Conservation (phyloP, 2,888 invertebrate species). For the Synergus umbraculus region DNA sequence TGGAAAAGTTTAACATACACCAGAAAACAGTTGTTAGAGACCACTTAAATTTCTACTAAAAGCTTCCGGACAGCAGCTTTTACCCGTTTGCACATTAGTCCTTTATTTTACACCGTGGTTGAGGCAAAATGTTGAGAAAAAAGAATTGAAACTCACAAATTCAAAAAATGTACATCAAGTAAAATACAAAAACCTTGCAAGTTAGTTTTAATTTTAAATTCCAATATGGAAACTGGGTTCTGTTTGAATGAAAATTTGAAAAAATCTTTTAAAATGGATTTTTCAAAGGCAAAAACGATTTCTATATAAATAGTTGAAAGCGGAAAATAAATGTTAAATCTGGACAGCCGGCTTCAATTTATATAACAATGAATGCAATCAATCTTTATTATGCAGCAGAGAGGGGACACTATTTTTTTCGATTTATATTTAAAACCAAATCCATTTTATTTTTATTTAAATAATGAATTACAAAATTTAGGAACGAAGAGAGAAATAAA, state of each 20-base stretch:
- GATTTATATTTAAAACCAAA: too few relatives aligned
- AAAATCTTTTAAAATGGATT: too few relatives aligned
- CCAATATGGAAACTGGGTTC: too few relatives aligned
- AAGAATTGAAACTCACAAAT: not conserved
- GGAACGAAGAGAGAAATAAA: conserved; percentile 6
- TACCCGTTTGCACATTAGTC: conserved; percentile 56
- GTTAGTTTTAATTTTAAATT: too few relatives aligned
- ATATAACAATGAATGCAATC: not conserved
- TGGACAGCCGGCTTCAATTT: not conserved
- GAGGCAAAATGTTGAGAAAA: conserved; percentile 31
- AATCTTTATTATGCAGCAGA: not conserved
- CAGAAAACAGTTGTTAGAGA: conserved; percentile 57
- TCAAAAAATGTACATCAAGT: not conserved
- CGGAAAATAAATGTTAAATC: not conserved
- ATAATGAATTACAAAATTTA: conserved; percentile 20
- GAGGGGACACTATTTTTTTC: not conserved
- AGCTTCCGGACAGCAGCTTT: conserved; percentile 57
- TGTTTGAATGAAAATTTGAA: too few relatives aligned
- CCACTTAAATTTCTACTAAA: conserved; percentile 63
- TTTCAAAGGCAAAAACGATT: not conserved
- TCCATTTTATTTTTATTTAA: not conserved
- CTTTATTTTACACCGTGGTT: conserved; percentile 54
- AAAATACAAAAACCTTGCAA: not conserved
- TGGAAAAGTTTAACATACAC: conserved; percentile 55
- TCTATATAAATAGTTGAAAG: not conserved